Evolutionary conservation across 2,888 invertebrate species (phyloP), one percentile per base, ranked within the genome.

Genomic region (Habrosyne pyritoides): DNA sequence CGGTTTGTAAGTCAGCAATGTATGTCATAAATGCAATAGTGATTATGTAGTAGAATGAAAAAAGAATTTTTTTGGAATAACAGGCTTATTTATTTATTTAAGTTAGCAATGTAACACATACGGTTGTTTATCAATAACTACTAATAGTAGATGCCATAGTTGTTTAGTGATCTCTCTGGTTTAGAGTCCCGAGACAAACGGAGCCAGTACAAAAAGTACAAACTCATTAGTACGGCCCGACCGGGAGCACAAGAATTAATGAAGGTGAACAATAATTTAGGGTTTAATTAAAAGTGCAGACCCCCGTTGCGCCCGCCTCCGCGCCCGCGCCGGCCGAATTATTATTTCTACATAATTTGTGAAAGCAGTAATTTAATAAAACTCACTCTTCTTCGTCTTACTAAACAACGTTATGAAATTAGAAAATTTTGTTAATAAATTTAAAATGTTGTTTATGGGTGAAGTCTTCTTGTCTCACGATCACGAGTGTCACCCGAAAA

Each of bases 211-310:
- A 91, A 91, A 91, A 91, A 91, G 87, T 82, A 86, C 79, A 86
- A 88, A 87, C 89, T 91, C 91, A 91, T 91, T 91, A 91, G 91
- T 87, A 81, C 76, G 72, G 75, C 73, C 77, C 80, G 82, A 84
- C 84, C 89, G 80, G 91, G 87, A 89, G 91, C 89, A 77, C 80
- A 83, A 77, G 88, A 91, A 91, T 91, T 90, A 91, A 91, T 91
- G 89, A 88, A 92, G 90, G 91, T 87, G 90, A 89, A 89, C 91
- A 89, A 91, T 92, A 91, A 92, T 90, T 92, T 91, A 91, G 89
- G 87, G 86, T 91, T 92, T 91, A 91, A 92, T 91, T 91, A 91
- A 91, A 91, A 91, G 89, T 90, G 88, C 86, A 83, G 86, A 85
- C 79, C 86, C 91, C 91, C 81, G 81, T 78, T 53, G 91, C 70